These are phyloP conservation scores for Numenius phaeopus DNA, from an alignment of 2,797 vertebrate species.

Conservation along the genomic window DNA sequence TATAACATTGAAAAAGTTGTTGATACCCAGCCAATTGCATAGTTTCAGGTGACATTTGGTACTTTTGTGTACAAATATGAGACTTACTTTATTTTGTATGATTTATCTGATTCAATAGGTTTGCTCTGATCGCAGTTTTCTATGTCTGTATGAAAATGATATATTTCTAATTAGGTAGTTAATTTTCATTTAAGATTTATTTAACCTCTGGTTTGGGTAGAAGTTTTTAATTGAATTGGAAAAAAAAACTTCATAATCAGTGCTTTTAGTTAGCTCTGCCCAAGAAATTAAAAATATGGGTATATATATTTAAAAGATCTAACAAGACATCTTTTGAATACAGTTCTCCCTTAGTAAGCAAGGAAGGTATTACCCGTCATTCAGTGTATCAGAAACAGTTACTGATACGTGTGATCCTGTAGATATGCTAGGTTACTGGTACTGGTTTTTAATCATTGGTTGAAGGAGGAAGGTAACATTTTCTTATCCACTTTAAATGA, in stretches of 20 bases:
- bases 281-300: background rate
- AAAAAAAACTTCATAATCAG: background rate
- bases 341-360: background rate
- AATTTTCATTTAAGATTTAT: background rate
- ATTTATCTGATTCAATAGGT: background rate
- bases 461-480: background rate
- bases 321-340: background rate
- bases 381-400: background rate
- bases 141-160: background rate
- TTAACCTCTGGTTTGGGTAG: background rate
- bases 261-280: background rate
- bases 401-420: background rate
- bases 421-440: background rate
- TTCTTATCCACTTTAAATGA: background rate
- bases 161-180: background rate
- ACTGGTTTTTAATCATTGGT: background rate
- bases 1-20: background rate
- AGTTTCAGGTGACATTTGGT: background rate
- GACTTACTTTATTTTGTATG: background rate
- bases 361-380: background rate
- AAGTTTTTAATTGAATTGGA: background rate
- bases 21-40: background rate
- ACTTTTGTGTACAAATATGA: background rate
- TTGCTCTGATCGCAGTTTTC: background rate
- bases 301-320: background rate